Conservation (phyloP, 2,888 invertebrate species). For the Synergus laeviventris region DNA sequence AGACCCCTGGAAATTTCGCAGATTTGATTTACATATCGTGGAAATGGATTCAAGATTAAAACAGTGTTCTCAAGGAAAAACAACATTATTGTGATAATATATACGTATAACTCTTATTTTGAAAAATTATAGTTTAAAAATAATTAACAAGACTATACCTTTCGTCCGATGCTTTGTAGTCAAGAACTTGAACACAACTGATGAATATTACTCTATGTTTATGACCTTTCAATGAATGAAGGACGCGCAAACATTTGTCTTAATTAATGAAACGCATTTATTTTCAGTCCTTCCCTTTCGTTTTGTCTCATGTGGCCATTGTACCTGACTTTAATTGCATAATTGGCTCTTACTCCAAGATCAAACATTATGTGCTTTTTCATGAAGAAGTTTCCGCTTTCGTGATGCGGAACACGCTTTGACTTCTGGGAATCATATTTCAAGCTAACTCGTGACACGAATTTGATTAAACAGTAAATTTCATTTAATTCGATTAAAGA, state of each 20-base stretch:
- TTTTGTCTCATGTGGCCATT: not conserved
- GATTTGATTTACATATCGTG: conserved; percentile 23
- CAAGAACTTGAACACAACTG: not conserved
- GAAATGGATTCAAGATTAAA: conserved; percentile 8
- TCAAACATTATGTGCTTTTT: not conserved
- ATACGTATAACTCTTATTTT: not conserved
- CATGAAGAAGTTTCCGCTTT: not conserved
- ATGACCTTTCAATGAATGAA: not conserved
- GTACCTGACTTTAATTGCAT: not conserved
- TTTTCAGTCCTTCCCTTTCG: conserved; percentile 4
- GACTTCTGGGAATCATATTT: not conserved
- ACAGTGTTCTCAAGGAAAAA: not conserved
- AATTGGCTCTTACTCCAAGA: conserved; percentile 4
- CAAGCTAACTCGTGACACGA: not conserved
- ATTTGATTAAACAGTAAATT: too few relatives aligned
- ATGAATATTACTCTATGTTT: not conserved
- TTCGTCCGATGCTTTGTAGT: not conserved
- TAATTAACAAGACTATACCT: not conserved
- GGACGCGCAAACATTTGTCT: conserved; percentile 15
- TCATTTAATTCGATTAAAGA: too few relatives aligned
- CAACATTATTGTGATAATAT: too few relatives aligned
- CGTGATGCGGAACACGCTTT: not conserved
- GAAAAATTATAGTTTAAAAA: not conserved
- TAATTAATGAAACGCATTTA: conserved; percentile 16
- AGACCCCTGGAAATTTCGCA: conserved; percentile 17